Evolutionary conservation across 2,888 invertebrate genomes (phyloP), one percentile per base, ranked within the genome.

Genomic region (Sinelater perroti): DNA sequence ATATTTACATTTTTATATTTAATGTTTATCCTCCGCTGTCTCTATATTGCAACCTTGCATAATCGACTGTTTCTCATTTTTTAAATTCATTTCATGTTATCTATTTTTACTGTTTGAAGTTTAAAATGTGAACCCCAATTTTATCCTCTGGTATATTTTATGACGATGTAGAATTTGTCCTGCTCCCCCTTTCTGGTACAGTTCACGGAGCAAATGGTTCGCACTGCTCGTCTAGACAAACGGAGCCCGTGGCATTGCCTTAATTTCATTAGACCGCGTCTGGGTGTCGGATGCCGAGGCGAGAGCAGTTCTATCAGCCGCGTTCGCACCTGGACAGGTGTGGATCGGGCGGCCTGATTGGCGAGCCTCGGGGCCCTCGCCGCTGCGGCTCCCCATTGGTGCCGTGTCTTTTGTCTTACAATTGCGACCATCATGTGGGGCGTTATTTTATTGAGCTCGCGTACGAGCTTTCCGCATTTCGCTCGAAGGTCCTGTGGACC

Each of bases 401-500:
- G 63, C 66, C 65, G 62, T 60, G 56, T 67, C 71, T 70, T 72
- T 74, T 73, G 72, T 73, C 68, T 74, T 73, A 72, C 64, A 53
- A 58, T 40, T 65, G 68, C 72, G 70, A 72, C 74, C 74, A 74
- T 74, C 69, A 70, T 69, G 67, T 69, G 64, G 70, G 73, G 68
- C 68, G 72, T 63, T 63, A 45, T 56, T 51, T 40, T 51, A 24
- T 44, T 30, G 14, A 30, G 13, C 24, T 38, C 14, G 18, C 20
- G n/a, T 21, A 13, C 21, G 21, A 21, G 20, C 13, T 21, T 16
- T 33, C 4, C 33, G 16, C 11, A 16, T 33, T 33, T 33, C 5
- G 17, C 17, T 16, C n/a, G n/a, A n/a, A n/a, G n/a, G n/a, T n/a
- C n/a, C n/a, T n/a, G n/a, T n/a, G n/a, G n/a, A n/a, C n/a, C n/a